phyloP scores from a whole-genome alignment of 2,888 invertebrate genomes.

The Rhingia rostrata region DNA sequence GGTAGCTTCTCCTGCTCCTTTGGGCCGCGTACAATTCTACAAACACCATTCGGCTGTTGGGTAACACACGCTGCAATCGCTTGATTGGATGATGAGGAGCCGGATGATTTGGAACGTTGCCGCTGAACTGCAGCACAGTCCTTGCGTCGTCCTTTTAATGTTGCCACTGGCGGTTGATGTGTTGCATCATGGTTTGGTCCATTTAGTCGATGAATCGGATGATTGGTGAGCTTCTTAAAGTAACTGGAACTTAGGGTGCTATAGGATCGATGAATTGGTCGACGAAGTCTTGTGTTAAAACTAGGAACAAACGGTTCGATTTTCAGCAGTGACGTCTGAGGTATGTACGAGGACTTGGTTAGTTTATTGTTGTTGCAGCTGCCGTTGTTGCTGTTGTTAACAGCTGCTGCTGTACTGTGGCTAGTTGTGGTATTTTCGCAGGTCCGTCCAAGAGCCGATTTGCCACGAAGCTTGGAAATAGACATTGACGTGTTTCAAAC shows the following conservation, averaged over 20 bases:
- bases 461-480: slow-evolving; percentile 80
- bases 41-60: slow-evolving; percentile 81
- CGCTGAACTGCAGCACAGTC: slow-evolving; percentile 68
- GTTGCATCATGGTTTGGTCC: slow-evolving; percentile 52
- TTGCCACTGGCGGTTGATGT: neutral
- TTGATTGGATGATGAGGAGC: slow-evolving; percentile 55
- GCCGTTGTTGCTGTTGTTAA: slow-evolving; percentile 55
- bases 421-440: slow-evolving; percentile 58
- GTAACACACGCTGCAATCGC: slow-evolving; percentile 77
- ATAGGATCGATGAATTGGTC: slow-evolving; percentile 82
- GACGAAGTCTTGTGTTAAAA: slow-evolving; percentile 80
- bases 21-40: slow-evolving; percentile 87
- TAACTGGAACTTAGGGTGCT: slow-evolving; percentile 81
- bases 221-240: slow-evolving; percentile 76
- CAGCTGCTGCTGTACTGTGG: slow-evolving; percentile 70
- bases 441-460: slow-evolving; percentile 78
- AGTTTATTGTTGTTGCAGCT: slow-evolving; percentile 61
- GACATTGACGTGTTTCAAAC: slow-evolving; percentile 78
- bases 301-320: slow-evolving; percentile 83
- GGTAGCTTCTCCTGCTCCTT: slow-evolving; percentile 93
- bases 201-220: slow-evolving; percentile 52
- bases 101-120: slow-evolving; percentile 77
- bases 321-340: slow-evolving; percentile 82
- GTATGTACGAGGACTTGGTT: slow-evolving; percentile 77
- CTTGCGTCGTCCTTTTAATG: slow-evolving; percentile 72